These are phyloP conservation scores for Dichetophora obliterata DNA, from an alignment of 2,888 invertebrate genomes.

Conservation along the genomic window DNA sequence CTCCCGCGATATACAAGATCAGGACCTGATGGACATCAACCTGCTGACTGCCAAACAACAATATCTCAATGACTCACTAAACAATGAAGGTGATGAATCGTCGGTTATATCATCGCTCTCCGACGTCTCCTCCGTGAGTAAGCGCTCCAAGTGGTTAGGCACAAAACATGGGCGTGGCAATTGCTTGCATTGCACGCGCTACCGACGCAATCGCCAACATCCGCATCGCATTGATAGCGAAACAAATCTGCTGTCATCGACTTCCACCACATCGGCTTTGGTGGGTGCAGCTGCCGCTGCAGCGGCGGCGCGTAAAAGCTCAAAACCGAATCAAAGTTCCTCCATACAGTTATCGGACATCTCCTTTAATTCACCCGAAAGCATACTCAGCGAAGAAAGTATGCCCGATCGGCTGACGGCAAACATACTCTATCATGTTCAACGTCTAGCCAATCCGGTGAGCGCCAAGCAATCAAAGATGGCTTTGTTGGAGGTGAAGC, in stretches of 20 bases:
- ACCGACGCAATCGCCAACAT: constrained; percentile 59
- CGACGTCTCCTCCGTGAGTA: constrained; percentile 68
- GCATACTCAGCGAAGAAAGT: constrained; percentile 68
- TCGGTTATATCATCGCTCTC: constrained; percentile 69
- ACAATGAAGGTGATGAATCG: constrained; percentile 67
- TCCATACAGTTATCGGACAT: constrained; percentile 63
- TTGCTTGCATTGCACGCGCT: constrained; percentile 66
- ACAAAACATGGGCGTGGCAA: constrained; percentile 65
- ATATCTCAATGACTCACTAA: constrained; percentile 65
- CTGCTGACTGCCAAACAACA: constrained; percentile 63
- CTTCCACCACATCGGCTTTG: constrained; percentile 34
- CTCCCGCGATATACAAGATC: constrained; percentile 67
- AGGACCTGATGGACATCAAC: constrained; percentile 64
- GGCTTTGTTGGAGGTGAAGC: constrained; percentile 81
- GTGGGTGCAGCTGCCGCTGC: constrained; percentile 31
- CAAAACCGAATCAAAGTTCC: constrained; percentile 50
- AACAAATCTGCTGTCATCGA: constrained; percentile 48
- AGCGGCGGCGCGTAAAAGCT: not conserved
- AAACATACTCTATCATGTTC: constrained; percentile 77
- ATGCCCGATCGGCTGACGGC: constrained; percentile 66
- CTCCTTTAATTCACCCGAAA: constrained; percentile 69
- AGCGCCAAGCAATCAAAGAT: constrained; percentile 86
- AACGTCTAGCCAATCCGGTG: constrained; percentile 83
- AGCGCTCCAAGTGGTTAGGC: constrained; percentile 65
- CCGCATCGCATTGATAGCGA: constrained; percentile 52